Evolutionary conservation across 2,888 invertebrate species (phyloP), one percentile per base, ranked within the genome.

Genomic region (Melikaiella ostensackeni): DNA sequence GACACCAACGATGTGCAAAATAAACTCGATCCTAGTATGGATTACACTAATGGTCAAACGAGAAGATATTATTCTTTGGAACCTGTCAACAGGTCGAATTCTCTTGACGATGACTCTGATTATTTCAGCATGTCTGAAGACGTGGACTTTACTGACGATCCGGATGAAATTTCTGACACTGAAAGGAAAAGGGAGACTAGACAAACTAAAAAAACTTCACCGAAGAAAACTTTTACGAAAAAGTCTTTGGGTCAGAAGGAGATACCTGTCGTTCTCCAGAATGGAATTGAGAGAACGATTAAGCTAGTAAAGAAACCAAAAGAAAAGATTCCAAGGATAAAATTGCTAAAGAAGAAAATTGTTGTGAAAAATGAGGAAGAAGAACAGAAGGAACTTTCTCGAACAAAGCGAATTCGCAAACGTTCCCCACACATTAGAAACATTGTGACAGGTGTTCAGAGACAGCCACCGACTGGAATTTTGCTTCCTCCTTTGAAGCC

Each of bases 401-500:
- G 78, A 24, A 77, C 76, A 50, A 79, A 70, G 11, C 9, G 74
- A n/a, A 75, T 42, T 61, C 62, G 35, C 0, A 63, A 75, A 33
- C 66, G 74, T 33, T 13, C 24, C 2, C 8, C 75, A 73, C 66
- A 64, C 66, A 24, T 74, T 30, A 21, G 77, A 74, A 57, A 89
- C 91, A 62, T 89, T 88, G 61, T 90, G 89, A 75, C 91, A 88
- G 81, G 93, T 6, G 82, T 90, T 42, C 89, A 89, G 50, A 86
- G 86, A 35, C 90, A 90, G 80, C 87, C 89, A 21, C 90, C 90
- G 8, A 90, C 91, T 5, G 91, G 91, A 21, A 88, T 91, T 76
- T 78, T 89, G 4, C 81, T 91, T 59, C 87, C 89, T 4, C 86
- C 89, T 30, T 80, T 90, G 88, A 90, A 92, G 86, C 90, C 93